Base-by-base conservation (phyloP, 2,888 invertebrate genomes). In the Calameuta filiformis region DNA sequence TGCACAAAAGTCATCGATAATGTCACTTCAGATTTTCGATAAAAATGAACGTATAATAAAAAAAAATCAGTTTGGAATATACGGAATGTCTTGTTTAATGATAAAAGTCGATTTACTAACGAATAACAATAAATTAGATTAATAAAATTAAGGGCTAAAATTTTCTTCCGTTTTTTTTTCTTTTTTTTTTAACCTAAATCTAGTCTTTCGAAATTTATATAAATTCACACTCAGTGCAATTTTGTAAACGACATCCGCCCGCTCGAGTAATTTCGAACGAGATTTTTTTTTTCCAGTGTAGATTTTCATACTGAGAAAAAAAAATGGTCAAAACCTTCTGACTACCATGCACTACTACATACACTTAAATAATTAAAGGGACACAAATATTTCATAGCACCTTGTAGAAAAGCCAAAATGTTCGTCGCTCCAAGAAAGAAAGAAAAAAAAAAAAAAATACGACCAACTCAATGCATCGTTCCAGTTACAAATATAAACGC, bases 31-130 rank as follows among this genome's bases (percentile, higher is more conserved):
- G 74, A 74, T 15, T 74, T 35, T 56, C 80, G 76, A 76, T 79
- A 12, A 78, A 75, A 73, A 75, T 76, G 75, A 69, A 56, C 69
- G 76, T 73, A 79, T n/a, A 40, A 40, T 74, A 81, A 56, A 73
- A 56, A 73, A 31, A 1, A 73, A 69, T 15, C 56, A 56, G n/a
- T 40, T 31, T 30, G 34, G 33, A n/a, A 77, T 37, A 76, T 31
- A 71, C 35, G 73, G 68, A 75, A 77, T 75, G 31, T 12, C 15
- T 2, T 40, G 15, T 56, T 56, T 68, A 75, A 74, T 9, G 15
- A 11, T 68, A 68, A 56, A 37, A 12, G 23, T 37, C 11, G 56
- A 56, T n/a, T 71, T 69, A 11, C 23, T 31, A 73, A 34, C 33
- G 33, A 76, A 73, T 76, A 69, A 71, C 73, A 78, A 75, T 56